Base-by-base conservation (phyloP, 2,797 vertebrate genomes). In the Oreochromis mossambicus region DNA sequence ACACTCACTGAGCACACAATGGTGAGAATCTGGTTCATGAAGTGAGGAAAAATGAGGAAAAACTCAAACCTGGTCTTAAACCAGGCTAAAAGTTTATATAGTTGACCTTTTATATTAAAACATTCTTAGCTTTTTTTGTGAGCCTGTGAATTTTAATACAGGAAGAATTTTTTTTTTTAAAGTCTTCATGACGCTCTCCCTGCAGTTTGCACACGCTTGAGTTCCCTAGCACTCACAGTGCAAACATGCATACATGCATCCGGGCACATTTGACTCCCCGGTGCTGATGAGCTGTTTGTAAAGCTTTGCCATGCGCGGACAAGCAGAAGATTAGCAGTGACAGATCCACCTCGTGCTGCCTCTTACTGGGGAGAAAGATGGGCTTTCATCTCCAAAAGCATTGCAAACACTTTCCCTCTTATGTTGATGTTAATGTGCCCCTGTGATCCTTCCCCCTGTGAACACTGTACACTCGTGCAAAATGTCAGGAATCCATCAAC, bases 321-420 rank as follows among this genome's bases (percentile, higher is more conserved):
- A 46, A 86, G 85, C 82, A 79, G 83, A 83, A 87, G 86, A 93
- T 91, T 79, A 89, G 87, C 86, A 68, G 80, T 82, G 89, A 91
- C 92, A 88, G 85, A 80, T 79, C 70, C 41, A 80, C 15, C 54
- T 86, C 17, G 1, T 5, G 51, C 26, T 6, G 61, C 83, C 52
- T 79, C 46, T 14, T 7, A 17, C 46, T 11, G 58, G 66, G 17
- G 15, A 7, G 32, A 26, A 34, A 75, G 68, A 58, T 17, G 9
- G 5, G 73, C 89, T 88, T 90, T 93, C 83, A 90, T 92, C 88
- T 90, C 52, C 66, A 26, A 48, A 55, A 82, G 48, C 81, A 26
- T 8, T 21, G 46, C 75, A 8, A 56, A 77, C 63, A 8, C 52
- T 63, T 38, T 43, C 56, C 54, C 6, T n/a, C 83, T 80, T 36